Percentiles rank a stretch among this genome's conserved stretches.
Conservation (phyloP, 1,140 invertebrate species). For the Leptopilina clavipes region DNA sequence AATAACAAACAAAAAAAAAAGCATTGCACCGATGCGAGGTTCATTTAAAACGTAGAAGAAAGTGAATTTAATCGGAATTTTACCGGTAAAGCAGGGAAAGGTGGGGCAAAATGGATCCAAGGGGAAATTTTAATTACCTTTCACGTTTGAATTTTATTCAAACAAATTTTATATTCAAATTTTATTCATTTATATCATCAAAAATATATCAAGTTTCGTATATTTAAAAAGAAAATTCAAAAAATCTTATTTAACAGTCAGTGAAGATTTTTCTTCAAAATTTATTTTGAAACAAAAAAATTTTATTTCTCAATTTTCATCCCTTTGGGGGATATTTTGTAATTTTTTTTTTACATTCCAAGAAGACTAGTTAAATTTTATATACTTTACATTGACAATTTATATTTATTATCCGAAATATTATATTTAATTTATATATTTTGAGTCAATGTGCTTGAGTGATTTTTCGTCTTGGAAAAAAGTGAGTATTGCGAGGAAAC, state of each 20-base stretch:
- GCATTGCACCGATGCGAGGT: constrained; percentile 26
- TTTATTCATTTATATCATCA: no score
- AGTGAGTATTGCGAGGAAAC: not conserved
- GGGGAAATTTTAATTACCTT: not conserved
- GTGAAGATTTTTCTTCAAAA: no score
- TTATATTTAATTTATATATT: not conserved
- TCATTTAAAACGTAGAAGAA: not conserved
- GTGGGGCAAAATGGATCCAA: not conserved
- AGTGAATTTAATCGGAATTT: not conserved
- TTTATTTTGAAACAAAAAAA: no score
- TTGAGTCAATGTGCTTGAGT: not conserved
- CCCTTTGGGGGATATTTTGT: no score
- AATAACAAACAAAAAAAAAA: not conserved
- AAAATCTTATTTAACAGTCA: no score
- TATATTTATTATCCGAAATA: not conserved
- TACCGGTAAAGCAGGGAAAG: constrained; percentile 1
- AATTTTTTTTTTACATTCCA: no score
- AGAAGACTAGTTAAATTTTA: no score
- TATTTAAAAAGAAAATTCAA: not conserved
- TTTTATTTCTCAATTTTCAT: not conserved
- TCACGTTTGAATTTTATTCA: no score
- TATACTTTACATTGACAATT: not conserved
- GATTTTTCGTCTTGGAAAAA: not conserved
- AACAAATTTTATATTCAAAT: not conserved
- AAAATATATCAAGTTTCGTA: no score